Percentiles rank a stretch among this genome's conserved stretches.
phyloP scores from a whole-genome alignment of 37 sponge, comb jelly and placozoan species.

The Theonella swinhoei region DNA sequence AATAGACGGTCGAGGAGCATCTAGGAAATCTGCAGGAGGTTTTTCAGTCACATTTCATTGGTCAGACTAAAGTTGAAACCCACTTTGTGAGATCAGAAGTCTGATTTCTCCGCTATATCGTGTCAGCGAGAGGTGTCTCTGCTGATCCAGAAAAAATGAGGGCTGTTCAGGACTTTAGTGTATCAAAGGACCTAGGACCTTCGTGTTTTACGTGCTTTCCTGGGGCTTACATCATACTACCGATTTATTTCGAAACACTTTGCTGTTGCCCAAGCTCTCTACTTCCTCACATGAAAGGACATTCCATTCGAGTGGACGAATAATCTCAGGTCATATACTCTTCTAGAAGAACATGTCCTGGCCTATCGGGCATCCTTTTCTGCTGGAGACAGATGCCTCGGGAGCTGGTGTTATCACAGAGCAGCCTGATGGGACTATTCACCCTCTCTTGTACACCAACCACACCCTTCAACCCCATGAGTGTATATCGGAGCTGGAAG shows the following conservation, averaged over 20 bases:
- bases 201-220: slow-evolving; percentile 34
- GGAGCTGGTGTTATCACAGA: slow-evolving; percentile 33
- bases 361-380: slow-evolving; percentile 21
- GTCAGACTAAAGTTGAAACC: slow-evolving; percentile 38
- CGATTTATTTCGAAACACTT: slow-evolving; percentile 29
- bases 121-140: slow-evolving; percentile 22
- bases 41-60: neutral
- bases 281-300: slow-evolving; percentile 31
- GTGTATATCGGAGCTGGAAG: slow-evolving; percentile 24
- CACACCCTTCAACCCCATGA: slow-evolving; percentile 10
- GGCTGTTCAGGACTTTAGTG: slow-evolving; percentile 25
- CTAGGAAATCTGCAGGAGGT: neutral
- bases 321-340: neutral
- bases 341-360: slow-evolving; percentile 14
- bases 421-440: slow-evolving; percentile 1
- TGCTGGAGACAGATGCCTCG: slow-evolving; percentile 51
- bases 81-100: slow-evolving; percentile 12
- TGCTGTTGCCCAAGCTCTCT: slow-evolving; percentile 13
- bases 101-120: slow-evolving; percentile 12
- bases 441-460: slow-evolving; percentile 17
- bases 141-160: slow-evolving; percentile 10
- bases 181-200: slow-evolving; percentile 24
- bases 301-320: slow-evolving; percentile 11
- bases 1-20: slow-evolving; percentile 24
- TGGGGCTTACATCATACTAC: slow-evolving; percentile 27